Conservation (phyloP, 2,888 invertebrate species). For the Serripes groenlandicus region DNA sequence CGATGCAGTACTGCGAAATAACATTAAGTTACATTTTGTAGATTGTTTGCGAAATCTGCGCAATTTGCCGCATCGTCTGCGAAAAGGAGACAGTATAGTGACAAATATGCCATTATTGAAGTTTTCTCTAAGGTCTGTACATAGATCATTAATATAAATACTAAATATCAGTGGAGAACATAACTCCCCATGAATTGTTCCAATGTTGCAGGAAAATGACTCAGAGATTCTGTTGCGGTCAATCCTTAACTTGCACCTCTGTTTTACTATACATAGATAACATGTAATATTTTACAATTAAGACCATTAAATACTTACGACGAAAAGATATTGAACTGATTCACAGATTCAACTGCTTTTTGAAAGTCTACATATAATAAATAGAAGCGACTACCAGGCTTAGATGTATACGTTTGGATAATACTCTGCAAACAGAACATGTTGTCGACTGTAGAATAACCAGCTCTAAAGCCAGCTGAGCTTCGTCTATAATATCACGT, state of each 20-base stretch:
- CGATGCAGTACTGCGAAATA: too few species aligned
- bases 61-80: too few species aligned
- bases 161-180: too few species aligned
- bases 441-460: conserved; percentile 14
- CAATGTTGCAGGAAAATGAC: conserved; percentile 1
- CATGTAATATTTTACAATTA: neutral
- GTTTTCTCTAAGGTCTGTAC: too few species aligned
- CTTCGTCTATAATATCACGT: neutral
- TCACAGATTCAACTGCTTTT: conserved; percentile 1
- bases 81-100: too few species aligned
- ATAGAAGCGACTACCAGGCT: neutral
- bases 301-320: neutral
- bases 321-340: neutral
- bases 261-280: conserved; percentile 7
- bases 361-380: conserved; percentile 4
- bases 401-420: conserved; percentile 6
- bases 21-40: too few species aligned
- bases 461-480: conserved; percentile 2
- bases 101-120: too few species aligned
- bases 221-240: neutral
- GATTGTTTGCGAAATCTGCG: too few species aligned
- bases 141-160: too few species aligned
- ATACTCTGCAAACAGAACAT: conserved; percentile 15
- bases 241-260: neutral
- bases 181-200: too few species aligned